These are phyloP conservation scores for Trichoplusia ni DNA, from an alignment of 1,140 invertebrate genomes.

Conservation along the genomic window DNA sequence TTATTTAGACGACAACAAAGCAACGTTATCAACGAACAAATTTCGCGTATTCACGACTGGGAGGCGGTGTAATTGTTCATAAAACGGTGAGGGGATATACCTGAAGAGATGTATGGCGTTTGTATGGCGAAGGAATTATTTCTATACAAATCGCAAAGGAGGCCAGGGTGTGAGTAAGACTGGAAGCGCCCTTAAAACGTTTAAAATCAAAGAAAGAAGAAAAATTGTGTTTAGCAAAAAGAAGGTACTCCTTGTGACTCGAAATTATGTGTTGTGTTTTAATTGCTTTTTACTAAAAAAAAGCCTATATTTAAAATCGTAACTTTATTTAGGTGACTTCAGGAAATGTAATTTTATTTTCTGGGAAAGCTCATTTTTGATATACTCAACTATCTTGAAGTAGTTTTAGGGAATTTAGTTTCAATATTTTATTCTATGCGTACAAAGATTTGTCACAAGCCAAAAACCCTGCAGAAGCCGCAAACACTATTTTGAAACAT, in stretches of 20 bases:
- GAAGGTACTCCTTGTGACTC: too few species aligned
- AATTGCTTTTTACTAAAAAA: constrained; percentile 24
- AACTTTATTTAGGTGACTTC: too few species aligned
- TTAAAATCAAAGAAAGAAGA: too few species aligned
- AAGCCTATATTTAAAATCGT: too few species aligned
- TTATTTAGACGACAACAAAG: neutral
- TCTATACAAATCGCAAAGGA: constrained; percentile 67
- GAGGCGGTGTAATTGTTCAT: constrained; percentile 60
- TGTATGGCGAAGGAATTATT: constrained; percentile 60
- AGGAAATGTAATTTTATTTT: neutral
- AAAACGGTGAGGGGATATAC: constrained; percentile 67
- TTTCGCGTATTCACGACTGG: constrained; percentile 33
- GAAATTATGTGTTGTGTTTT: constrained; percentile 24
- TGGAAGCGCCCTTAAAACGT: constrained; percentile 30
- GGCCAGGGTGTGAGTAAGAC: constrained; percentile 25
- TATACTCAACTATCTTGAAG: too few species aligned
- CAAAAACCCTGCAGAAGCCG: too few species aligned
- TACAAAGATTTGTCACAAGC: too few species aligned
- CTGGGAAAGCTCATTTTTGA: neutral
- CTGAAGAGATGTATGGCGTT: constrained; percentile 59
- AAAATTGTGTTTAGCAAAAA: too few species aligned
- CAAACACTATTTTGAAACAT: too few species aligned
- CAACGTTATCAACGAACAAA: neutral
- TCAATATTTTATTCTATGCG: too few species aligned
- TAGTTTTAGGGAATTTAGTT: too few species aligned